A percentile compares a stretch with the other conserved stretches of the same genome.
phyloP scores from a whole-genome alignment of 2,888 invertebrate genomes.

The Phaedon cochleariae region DNA sequence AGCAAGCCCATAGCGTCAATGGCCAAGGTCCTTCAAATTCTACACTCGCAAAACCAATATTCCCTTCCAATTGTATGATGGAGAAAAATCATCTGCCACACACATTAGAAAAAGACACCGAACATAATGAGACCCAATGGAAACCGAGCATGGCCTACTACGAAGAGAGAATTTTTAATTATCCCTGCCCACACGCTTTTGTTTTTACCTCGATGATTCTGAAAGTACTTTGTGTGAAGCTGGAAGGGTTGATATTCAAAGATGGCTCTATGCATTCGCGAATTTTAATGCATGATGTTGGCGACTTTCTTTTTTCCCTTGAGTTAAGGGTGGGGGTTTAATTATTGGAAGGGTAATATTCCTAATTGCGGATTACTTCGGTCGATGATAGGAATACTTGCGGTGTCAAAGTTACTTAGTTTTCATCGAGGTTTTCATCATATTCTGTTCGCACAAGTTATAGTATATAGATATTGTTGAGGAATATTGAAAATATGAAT shows the following conservation, averaged over 20 bases:
- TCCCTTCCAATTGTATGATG: conserved; percentile 20
- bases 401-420: not conserved
- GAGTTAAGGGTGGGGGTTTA: not conserved
- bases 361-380: not conserved
- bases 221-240: conserved; percentile 51
- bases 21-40: no score
- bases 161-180: conserved; percentile 61
- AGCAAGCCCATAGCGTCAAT: no score
- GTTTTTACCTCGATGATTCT: conserved; percentile 58
- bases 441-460: no score
- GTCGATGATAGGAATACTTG: not conserved
- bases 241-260: conserved; percentile 49
- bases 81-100: conserved; percentile 30
- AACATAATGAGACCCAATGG: conserved; percentile 52
- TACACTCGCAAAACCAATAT: not conserved
- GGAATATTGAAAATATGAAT: no score
- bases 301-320: not conserved
- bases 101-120: conserved; percentile 39
- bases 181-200: conserved; percentile 61
- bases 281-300: not conserved
- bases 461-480: no score
- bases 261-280: conserved; percentile 46
- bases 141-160: conserved; percentile 46
- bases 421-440: no score
- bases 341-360: not conserved